Percentiles rank a stretch among this genome's conserved stretches.
phyloP scores from a whole-genome alignment of 2,888 invertebrate genomes.

The Ecdyonurus torrentis region DNA sequence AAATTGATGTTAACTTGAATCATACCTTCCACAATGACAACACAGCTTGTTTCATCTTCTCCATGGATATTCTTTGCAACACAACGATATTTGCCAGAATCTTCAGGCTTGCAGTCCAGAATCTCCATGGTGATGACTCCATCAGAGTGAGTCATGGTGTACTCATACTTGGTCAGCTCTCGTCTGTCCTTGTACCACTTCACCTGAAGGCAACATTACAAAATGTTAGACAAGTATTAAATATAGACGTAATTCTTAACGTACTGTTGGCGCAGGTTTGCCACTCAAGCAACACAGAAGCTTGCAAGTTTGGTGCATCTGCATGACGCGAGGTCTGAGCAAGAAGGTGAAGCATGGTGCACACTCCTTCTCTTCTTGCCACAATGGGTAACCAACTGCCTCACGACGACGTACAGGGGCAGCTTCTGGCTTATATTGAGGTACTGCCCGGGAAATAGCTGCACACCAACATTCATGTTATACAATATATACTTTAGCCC shows the following conservation, averaged over 20 bases:
- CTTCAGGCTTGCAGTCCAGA: constrained; percentile 79
- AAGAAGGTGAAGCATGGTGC: constrained; percentile 97
- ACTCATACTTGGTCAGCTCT: constrained; percentile 81
- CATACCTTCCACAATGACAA: constrained; percentile 86
- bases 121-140: constrained; percentile 97
- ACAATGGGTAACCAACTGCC: constrained; percentile 69
- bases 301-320: constrained; percentile 91
- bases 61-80: constrained; percentile 88
- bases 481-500: too few species aligned
- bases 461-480: too few species aligned
- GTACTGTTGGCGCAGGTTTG: constrained; percentile 82
- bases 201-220: constrained; percentile 23
- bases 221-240: not conserved
- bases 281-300: constrained; percentile 92
- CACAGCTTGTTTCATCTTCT: constrained; percentile 86
- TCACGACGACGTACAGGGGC: constrained; percentile 61
- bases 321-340: constrained; percentile 95
- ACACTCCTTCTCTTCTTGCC: constrained; percentile 84
- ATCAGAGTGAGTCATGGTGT: constrained; percentile 77
- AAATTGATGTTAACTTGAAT: too few species aligned
- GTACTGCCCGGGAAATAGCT: constrained; percentile 58
- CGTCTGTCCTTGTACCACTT: constrained; percentile 69
- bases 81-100: constrained; percentile 93
- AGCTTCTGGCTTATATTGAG: constrained; percentile 40
- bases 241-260: constrained; percentile 5